Evolutionary conservation across 2,888 invertebrate species (phyloP).

Genomic region (Galeruca laticollis): DNA sequence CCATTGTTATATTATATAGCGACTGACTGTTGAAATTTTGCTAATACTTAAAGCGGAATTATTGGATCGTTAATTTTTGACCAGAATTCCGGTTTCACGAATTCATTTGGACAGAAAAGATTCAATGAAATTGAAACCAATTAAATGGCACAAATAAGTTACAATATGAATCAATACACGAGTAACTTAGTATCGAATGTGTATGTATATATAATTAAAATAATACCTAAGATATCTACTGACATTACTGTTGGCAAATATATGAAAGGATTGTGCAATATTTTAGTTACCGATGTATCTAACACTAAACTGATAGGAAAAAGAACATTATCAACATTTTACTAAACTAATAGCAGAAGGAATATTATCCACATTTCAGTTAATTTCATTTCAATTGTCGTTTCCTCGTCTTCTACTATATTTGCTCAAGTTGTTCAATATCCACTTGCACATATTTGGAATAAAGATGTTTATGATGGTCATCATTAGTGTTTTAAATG

Average conservation of each 20-base stretch:
- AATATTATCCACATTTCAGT: too few relatives aligned
- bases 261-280: constrained; percentile 83
- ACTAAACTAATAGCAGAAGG: constrained; percentile 89
- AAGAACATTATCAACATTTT: constrained; percentile 92
- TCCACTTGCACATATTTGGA: too few relatives aligned
- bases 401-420: too few relatives aligned
- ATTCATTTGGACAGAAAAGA: not conserved
- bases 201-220: constrained; percentile 78
- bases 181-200: constrained; percentile 83
- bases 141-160: too few relatives aligned
- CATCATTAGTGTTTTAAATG: too few relatives aligned
- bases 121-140: not conserved
- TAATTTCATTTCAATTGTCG: too few relatives aligned
- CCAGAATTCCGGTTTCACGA: not conserved
- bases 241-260: constrained; percentile 85
- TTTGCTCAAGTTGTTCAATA: too few relatives aligned
- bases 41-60: not conserved
- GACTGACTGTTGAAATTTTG: not conserved
- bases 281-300: constrained; percentile 96
- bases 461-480: too few relatives aligned
- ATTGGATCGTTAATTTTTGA: not conserved
- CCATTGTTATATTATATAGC: not conserved
- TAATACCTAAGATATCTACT: constrained; percentile 88
- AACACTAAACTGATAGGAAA: constrained; percentile 98
- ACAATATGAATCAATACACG: too few relatives aligned